Evolutionary conservation across 1,140 invertebrate species (phyloP).

Genomic region (Caenorhabditis briggsae): DNA sequence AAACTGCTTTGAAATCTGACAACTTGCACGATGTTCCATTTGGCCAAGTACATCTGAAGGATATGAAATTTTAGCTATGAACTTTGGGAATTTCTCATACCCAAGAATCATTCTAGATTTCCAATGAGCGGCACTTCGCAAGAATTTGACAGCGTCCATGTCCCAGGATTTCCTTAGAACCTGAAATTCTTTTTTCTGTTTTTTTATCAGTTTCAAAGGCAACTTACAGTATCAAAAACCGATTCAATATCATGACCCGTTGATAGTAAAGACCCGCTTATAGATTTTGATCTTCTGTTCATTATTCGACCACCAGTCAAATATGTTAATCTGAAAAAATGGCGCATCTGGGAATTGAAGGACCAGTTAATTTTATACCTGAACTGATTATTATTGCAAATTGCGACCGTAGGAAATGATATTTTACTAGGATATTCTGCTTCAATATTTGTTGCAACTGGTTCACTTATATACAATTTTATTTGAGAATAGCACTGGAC

Average conservation of each 20-base stretch:
- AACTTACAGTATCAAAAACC: constrained; percentile 69
- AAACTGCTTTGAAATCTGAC: constrained; percentile 74
- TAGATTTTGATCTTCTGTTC: constrained; percentile 67
- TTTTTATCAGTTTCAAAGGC: background rate
- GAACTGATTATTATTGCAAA: constrained; percentile 78
- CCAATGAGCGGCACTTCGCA: constrained; percentile 75
- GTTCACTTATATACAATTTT: constrained; percentile 62
- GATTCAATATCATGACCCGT: constrained; percentile 55
- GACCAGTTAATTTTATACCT: constrained; percentile 34
- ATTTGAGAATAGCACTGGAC: constrained; percentile 70
- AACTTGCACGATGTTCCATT: constrained; percentile 73
- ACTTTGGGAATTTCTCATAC: background rate
- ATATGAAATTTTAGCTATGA: too few relatives aligned
- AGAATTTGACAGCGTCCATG: constrained; percentile 75
- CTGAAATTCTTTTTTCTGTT: constrained; percentile 58
- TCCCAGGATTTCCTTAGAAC: constrained; percentile 74
- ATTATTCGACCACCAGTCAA: constrained; percentile 71
- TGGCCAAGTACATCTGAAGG: constrained; percentile 74
- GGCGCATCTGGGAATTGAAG: background rate
- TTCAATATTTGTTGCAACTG: constrained; percentile 76
- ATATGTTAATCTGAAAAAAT: constrained; percentile 71
- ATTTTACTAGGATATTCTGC: constrained; percentile 75
- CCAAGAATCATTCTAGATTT: constrained; percentile 70
- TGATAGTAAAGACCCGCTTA: constrained; percentile 27
- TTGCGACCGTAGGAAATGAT: constrained; percentile 75